phyloP scores from a whole-genome alignment of 1,140 invertebrate species.

The Hyphantria cunea region DNA sequence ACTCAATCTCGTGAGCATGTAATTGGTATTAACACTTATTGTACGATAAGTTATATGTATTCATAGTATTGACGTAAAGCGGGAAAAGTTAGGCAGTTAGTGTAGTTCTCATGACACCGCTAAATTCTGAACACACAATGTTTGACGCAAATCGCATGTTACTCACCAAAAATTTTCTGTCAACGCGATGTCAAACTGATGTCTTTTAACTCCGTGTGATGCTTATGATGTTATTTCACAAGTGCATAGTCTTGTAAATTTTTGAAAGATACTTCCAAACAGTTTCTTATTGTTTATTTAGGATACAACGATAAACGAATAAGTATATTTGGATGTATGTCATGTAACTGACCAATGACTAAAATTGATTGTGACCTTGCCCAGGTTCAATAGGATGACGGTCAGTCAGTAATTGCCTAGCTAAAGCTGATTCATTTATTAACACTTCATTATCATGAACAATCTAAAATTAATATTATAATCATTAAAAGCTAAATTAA shows the following conservation, averaged over 20 bases:
- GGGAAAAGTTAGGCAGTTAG: slow-evolving; percentile 34
- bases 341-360: too few species aligned
- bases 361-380: too few species aligned
- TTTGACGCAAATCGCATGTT: slow-evolving; percentile 35
- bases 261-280: too few species aligned
- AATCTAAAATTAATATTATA: too few species aligned
- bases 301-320: too few species aligned
- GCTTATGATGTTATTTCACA: slow-evolving; percentile 14
- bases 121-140: slow-evolving; percentile 31
- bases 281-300: too few species aligned
- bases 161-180: slow-evolving; percentile 19
- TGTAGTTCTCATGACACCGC: slow-evolving; percentile 36
- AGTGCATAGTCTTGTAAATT: neutral
- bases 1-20: slow-evolving; percentile 21
- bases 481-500: too few species aligned
- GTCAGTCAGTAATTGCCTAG: too few species aligned
- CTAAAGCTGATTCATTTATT: too few species aligned
- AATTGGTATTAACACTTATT: slow-evolving; percentile 29
- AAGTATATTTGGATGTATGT: too few species aligned
- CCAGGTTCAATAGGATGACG: too few species aligned
- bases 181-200: slow-evolving; percentile 29
- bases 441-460: too few species aligned
- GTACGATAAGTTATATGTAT: slow-evolving; percentile 28
- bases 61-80: slow-evolving; percentile 39
- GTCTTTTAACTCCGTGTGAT: slow-evolving; percentile 26